Percentiles rank a stretch among this genome's conserved stretches.
Conservation (phyloP, 2,797 vertebrate species). For the Melanotaenia boesemani region DNA sequence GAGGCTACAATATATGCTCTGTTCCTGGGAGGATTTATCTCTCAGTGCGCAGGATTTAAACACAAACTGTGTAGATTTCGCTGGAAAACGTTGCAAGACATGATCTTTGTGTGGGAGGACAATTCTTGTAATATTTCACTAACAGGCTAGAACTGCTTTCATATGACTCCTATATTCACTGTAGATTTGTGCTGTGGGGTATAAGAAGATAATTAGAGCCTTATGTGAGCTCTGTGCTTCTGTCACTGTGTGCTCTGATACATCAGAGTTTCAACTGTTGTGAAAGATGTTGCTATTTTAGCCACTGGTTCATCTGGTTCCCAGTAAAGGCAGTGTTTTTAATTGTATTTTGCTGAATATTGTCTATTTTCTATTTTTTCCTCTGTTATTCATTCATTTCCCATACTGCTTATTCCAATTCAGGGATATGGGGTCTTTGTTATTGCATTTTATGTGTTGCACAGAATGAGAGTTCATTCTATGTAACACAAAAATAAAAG, state of each 20-base stretch:
- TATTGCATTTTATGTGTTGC: too few species aligned
- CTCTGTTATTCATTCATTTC: neutral
- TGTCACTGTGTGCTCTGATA: neutral
- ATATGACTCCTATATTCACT: conserved; percentile 5
- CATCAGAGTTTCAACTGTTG: neutral
- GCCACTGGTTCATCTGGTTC: neutral
- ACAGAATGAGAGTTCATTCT: too few species aligned
- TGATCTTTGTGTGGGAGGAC: conserved; percentile 24
- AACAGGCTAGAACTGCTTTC: conserved; percentile 2
- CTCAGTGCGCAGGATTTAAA: conserved; percentile 11
- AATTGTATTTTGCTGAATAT: neutral
- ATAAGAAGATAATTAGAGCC: neutral
- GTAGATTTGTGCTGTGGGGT: neutral
- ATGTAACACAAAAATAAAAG: neutral
- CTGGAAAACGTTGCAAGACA: conserved; percentile 9
- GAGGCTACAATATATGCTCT: conserved; percentile 6
- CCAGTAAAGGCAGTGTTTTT: neutral
- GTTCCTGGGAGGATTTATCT: conserved; percentile 12
- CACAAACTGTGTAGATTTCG: conserved; percentile 12
- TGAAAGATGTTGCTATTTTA: neutral
- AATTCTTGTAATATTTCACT: conserved; percentile 15
- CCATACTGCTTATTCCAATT: neutral
- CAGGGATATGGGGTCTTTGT: neutral
- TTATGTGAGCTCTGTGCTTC: neutral
- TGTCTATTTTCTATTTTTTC: neutral